These are phyloP conservation scores for Darevskia mixta DNA, from an alignment of 2,797 vertebrate genomes.

Conservation along the genomic window DNA sequence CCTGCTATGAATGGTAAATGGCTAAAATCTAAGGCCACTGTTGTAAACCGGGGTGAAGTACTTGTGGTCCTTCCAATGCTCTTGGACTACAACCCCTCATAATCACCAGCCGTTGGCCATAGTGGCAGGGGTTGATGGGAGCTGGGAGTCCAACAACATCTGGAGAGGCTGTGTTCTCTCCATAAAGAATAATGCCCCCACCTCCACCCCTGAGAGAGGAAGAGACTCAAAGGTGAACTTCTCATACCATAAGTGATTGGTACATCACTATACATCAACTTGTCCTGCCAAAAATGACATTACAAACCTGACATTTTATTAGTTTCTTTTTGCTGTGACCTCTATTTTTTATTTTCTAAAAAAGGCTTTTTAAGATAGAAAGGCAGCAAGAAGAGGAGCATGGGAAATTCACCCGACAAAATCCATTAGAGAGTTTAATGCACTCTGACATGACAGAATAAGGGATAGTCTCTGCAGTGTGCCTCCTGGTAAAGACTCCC, in stretches of 20 bases:
- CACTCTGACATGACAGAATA: background rate
- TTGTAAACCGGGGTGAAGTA: too few species aligned
- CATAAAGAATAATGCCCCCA: background rate
- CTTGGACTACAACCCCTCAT: too few species aligned
- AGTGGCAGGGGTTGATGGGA: too few species aligned
- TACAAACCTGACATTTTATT: background rate
- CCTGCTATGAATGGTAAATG: too few species aligned
- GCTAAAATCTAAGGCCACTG: too few species aligned
- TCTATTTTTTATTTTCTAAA: background rate
- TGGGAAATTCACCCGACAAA: background rate
- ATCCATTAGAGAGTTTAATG: background rate
- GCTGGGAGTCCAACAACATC: too few species aligned
- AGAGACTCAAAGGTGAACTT: background rate
- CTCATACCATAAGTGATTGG: background rate
- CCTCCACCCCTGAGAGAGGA: background rate
- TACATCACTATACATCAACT: background rate
- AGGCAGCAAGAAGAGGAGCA: background rate
- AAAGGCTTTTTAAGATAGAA: background rate
- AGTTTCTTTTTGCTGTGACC: background rate
- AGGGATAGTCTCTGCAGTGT: background rate
- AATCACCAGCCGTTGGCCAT: too few species aligned
- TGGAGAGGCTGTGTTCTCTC: too few species aligned
- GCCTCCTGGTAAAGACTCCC: background rate
- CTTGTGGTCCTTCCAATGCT: too few species aligned
- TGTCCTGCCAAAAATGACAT: background rate